Percentiles rank a stretch among this genome's conserved stretches.
These are phyloP conservation scores for Danio rerio DNA, from an alignment of 2,113 vertebrate genomes.

Conservation along the genomic window DNA sequence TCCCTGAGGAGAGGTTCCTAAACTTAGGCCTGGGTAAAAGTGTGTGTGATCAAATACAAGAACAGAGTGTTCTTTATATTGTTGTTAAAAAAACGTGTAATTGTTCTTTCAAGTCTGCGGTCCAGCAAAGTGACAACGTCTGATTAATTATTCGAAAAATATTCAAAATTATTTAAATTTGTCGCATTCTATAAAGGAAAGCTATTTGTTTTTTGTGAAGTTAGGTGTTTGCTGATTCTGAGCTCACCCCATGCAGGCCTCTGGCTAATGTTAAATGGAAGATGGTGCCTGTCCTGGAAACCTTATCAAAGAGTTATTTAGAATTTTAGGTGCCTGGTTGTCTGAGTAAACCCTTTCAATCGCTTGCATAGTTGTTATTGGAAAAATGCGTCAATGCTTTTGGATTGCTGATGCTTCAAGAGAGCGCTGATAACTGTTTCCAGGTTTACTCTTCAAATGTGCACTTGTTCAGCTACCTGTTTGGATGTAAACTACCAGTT, in stretches of 20 bases:
- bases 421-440: constrained; percentile 45
- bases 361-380: constrained; percentile 40
- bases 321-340: constrained; percentile 46
- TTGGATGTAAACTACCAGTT: not conserved
- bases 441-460: constrained; percentile 48
- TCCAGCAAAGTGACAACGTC: not conserved
- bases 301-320: too few relatives aligned
- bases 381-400: constrained; percentile 48
- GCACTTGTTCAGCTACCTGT: constrained; percentile 33
- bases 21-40: not conserved
- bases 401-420: not conserved
- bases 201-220: not conserved
- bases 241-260: not conserved
- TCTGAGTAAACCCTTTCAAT: constrained; percentile 47
- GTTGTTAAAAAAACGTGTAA: not conserved
- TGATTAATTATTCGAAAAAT: not conserved
- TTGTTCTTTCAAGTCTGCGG: not conserved
- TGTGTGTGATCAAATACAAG: too few relatives aligned
- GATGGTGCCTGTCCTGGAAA: constrained; percentile 40
- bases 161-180: not conserved
- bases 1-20: not conserved
- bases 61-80: not conserved
- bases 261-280: not conserved
- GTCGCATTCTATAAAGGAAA: constrained; percentile 6
- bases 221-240: not conserved